Evolutionary conservation across 23 tunicate species (phyloP).

Genomic region (Diplosoma virens): DNA sequence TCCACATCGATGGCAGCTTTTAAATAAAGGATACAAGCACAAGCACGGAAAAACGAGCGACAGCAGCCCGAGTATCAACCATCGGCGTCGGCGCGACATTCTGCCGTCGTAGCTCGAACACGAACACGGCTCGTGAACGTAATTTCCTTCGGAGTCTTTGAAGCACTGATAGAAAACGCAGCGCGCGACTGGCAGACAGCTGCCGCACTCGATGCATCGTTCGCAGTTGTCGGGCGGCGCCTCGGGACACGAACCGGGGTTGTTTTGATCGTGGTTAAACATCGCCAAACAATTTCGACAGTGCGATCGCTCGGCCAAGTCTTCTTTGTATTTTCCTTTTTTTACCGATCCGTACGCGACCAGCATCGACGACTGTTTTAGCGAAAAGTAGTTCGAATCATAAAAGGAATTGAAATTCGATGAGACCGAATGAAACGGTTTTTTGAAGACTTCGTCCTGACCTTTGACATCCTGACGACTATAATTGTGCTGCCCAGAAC

Average conservation of each 20-base stretch:
- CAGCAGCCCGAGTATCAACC: conserved; percentile 52
- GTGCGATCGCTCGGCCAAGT: conserved; percentile 70
- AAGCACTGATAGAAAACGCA: conserved; percentile 46
- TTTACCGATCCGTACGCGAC: too few relatives aligned
- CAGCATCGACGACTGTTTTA: background rate
- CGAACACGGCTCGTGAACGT: conserved; percentile 59
- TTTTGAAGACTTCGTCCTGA: conserved; percentile 12
- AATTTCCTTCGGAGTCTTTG: conserved; percentile 55
- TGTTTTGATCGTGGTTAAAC: conserved; percentile 77
- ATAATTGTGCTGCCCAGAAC: background rate
- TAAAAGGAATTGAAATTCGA: conserved; percentile 21
- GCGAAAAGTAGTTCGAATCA: conserved; percentile 1
- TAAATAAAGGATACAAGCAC: conserved; percentile 73
- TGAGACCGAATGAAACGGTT: background rate
- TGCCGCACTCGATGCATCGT: conserved; percentile 20
- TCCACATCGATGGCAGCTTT: conserved; percentile 72
- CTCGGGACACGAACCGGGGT: conserved; percentile 81
- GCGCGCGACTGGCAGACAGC: conserved; percentile 53
- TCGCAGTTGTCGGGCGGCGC: conserved; percentile 70
- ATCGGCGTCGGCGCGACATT: conserved; percentile 26
- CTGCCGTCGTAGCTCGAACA: conserved; percentile 21
- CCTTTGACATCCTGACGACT: conserved; percentile 3
- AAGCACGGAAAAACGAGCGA: conserved; percentile 70
- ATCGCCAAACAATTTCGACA: conserved; percentile 73
- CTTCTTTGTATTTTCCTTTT: conserved; percentile 53